phyloP scores from a whole-genome alignment of 2,113 vertebrate genomes.

The Entomyzon cyanotis region DNA sequence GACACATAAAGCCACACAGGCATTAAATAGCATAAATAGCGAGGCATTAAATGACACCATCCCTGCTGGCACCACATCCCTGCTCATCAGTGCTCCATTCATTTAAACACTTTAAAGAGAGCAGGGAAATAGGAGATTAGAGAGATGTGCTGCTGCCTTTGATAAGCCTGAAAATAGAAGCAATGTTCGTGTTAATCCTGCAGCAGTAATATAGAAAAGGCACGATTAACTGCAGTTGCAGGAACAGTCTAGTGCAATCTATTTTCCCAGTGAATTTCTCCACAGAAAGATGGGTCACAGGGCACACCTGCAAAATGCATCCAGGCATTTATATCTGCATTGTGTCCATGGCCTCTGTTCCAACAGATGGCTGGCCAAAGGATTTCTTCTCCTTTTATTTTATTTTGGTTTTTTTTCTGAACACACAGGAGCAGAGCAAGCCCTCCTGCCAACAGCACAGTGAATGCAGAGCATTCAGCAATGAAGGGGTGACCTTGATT shows the following conservation, averaged over 20 bases:
- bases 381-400: conserved; percentile 46
- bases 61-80: conserved; percentile 52
- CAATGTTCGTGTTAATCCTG: conserved; percentile 49
- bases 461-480: conserved; percentile 16
- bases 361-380: conserved; percentile 54
- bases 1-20: conserved; percentile 47
- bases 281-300: conserved; percentile 37
- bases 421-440: conserved; percentile 38
- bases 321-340: background rate
- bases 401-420: background rate
- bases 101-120: conserved; percentile 48
- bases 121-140: conserved; percentile 56
- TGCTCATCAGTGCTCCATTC: conserved; percentile 55
- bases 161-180: conserved; percentile 55
- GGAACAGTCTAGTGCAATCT: conserved; percentile 11
- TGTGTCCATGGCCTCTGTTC: conserved; percentile 1
- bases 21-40: conserved; percentile 47
- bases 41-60: conserved; percentile 50
- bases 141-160: conserved; percentile 53
- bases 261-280: conserved; percentile 31
- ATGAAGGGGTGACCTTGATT: conserved; percentile 51
- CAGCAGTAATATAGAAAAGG: conserved; percentile 14
- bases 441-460: background rate
- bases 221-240: conserved; percentile 13
- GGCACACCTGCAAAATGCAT: conserved; percentile 52